Conservation (phyloP, 2,888 invertebrate species). For the Stegana nigrithorax region DNA sequence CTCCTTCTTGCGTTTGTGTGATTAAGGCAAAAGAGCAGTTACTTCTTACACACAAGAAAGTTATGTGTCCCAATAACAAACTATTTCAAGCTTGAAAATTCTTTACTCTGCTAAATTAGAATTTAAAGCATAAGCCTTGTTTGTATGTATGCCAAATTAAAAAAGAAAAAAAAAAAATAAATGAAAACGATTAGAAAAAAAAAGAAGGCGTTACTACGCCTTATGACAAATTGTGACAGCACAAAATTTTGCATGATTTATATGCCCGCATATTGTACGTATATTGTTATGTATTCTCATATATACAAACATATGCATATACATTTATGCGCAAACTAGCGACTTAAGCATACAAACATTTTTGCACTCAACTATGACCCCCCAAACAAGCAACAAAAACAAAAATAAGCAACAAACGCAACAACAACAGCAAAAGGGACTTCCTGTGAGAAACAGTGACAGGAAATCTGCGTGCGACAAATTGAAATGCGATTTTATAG, state of each 20-base stretch:
- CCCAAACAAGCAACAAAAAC: conserved; percentile 6
- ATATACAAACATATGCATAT: too few species aligned
- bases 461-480: too few species aligned
- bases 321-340: neutral
- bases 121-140: too few species aligned
- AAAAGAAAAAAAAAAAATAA: neutral
- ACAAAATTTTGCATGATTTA: conserved; percentile 59
- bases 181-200: too few species aligned
- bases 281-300: too few species aligned
- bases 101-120: too few species aligned
- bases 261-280: conserved; percentile 36
- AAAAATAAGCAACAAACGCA: neutral
- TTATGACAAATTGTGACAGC: conserved; percentile 66
- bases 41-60: too few species aligned
- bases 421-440: neutral
- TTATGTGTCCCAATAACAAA: too few species aligned
- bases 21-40: too few species aligned
- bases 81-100: too few species aligned
- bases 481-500: neutral
- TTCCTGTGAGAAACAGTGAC: neutral
- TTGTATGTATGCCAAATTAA: too few species aligned
- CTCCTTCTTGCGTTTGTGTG: too few species aligned
- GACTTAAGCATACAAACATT: neutral
- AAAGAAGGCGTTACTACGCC: conserved; percentile 58
- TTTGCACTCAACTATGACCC: conserved; percentile 49